These are phyloP conservation scores for Hypocryptadius cinnamomeus DNA, from an alignment of 2,113 vertebrate species.

Conservation along the genomic window DNA sequence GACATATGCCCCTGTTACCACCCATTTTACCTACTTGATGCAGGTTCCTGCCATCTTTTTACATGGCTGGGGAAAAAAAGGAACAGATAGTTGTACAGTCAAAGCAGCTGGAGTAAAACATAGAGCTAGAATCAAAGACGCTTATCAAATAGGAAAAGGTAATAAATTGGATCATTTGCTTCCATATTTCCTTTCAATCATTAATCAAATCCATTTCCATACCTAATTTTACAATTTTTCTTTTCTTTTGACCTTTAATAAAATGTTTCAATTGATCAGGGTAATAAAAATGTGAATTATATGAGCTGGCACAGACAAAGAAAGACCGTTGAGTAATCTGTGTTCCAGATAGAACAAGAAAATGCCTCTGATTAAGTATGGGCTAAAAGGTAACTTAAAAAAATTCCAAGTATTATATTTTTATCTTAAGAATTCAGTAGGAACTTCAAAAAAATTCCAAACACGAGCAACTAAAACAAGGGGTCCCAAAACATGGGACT, in stretches of 20 bases:
- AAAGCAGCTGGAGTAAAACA: background rate
- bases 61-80: background rate
- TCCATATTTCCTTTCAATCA: slow-evolving; percentile 44
- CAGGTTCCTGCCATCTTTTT: background rate
- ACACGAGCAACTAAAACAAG: background rate
- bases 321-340: slow-evolving; percentile 1
- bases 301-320: slow-evolving; percentile 51
- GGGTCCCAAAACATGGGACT: background rate
- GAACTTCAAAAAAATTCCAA: background rate
- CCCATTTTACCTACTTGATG: background rate
- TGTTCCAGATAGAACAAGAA: slow-evolving; percentile 17
- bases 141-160: slow-evolving; percentile 34
- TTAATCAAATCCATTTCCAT: slow-evolving; percentile 61
- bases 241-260: slow-evolving; percentile 64
- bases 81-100: background rate
- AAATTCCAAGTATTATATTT: background rate
- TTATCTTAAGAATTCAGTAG: background rate
- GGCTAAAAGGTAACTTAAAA: background rate
- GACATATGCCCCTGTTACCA: rapidly evolving
- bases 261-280: slow-evolving; percentile 62
- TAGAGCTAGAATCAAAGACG: background rate
- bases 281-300: slow-evolving; percentile 63
- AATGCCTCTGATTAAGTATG: background rate
- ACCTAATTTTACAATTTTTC: slow-evolving; percentile 63
- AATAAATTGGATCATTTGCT: slow-evolving; percentile 50